These are phyloP conservation scores for Sminthurinus signatus DNA, from an alignment of 1,140 invertebrate genomes.

Conservation along the genomic window DNA sequence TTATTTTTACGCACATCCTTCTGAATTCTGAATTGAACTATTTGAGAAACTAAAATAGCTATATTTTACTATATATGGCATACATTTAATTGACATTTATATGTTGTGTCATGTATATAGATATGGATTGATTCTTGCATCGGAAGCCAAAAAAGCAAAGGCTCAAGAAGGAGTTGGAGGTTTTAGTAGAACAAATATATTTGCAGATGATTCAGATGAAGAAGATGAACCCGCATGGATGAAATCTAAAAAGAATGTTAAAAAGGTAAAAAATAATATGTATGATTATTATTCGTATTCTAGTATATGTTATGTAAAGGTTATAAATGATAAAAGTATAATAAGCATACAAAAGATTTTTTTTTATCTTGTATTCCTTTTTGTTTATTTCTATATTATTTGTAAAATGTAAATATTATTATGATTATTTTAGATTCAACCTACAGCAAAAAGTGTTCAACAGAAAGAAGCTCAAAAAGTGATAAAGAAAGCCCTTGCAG, in stretches of 20 bases:
- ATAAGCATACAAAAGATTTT: too few relatives aligned
- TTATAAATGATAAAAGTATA: too few relatives aligned
- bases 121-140: constrained; percentile 38
- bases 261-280: not conserved
- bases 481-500: constrained; percentile 67
- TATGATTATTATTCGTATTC: not conserved
- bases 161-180: too few relatives aligned
- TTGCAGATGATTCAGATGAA: constrained; percentile 33
- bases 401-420: constrained; percentile 1
- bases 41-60: not conserved
- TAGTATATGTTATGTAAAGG: not conserved
- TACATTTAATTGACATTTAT: not conserved
- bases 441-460: constrained; percentile 44
- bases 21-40: not conserved
- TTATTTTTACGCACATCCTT: not conserved
- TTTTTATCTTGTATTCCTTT: too few relatives aligned
- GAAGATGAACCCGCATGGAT: constrained; percentile 30
- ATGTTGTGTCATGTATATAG: constrained; percentile 12
- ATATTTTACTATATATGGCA: not conserved
- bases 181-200: constrained; percentile 16
- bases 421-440: not conserved
- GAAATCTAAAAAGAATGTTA: constrained; percentile 21
- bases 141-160: constrained; percentile 22
- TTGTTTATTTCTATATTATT: too few relatives aligned
- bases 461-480: constrained; percentile 51